Evolutionary conservation across 1,140 invertebrate species (phyloP).

Genomic region (Steinernema feltiae): DNA sequence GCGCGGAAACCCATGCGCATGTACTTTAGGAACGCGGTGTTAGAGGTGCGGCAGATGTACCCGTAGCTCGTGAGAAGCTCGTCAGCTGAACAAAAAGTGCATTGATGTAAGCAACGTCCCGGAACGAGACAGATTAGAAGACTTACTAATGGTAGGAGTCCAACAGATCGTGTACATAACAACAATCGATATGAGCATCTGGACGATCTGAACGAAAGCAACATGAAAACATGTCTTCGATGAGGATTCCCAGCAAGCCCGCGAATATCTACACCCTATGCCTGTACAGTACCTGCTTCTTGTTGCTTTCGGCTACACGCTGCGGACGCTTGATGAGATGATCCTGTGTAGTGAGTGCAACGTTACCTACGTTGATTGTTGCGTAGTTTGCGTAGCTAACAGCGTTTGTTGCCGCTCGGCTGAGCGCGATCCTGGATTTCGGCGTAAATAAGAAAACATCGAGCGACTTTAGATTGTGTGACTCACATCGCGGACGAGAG

Average conservation of each 20-base stretch:
- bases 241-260: too few species aligned
- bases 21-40: conserved; percentile 40
- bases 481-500: conserved; percentile 37
- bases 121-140: neutral
- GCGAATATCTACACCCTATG: too few species aligned
- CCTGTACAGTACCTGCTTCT: conserved; percentile 39
- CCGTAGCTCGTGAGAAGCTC: conserved; percentile 38
- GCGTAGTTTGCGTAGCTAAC: conserved; percentile 38
- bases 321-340: conserved; percentile 16
- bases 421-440: conserved; percentile 34
- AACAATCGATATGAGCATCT: conserved; percentile 69
- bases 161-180: conserved; percentile 68
- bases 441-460: conserved; percentile 11
- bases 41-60: conserved; percentile 39
- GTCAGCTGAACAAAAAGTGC: conserved; percentile 34
- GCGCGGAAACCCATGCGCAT: conserved; percentile 42
- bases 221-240: too few species aligned
- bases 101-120: neutral
- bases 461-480: neutral
- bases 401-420: conserved; percentile 37
- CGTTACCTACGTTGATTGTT: conserved; percentile 25
- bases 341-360: neutral
- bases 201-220: conserved; percentile 68
- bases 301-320: conserved; percentile 36
- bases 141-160: conserved; percentile 61